A percentile compares a stretch with the other conserved stretches of the same genome.
phyloP scores from a whole-genome alignment of 2,888 invertebrate species.

The Calliopum simillimum region DNA sequence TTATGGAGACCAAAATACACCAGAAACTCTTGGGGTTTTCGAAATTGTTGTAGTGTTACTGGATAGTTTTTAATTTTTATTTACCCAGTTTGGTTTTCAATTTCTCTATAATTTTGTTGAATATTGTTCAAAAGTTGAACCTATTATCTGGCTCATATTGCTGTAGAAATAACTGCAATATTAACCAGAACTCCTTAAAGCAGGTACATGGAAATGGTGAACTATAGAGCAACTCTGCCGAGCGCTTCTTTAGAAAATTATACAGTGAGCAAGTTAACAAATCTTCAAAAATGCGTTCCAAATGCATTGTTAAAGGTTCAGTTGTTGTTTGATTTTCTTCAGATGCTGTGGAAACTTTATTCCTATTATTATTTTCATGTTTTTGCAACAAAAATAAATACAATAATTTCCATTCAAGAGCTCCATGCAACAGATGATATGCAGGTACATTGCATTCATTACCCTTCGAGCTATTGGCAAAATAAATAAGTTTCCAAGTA shows the following conservation, averaged over 20 bases:
- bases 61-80: background rate
- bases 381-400: slow-evolving; percentile 58
- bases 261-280: slow-evolving; percentile 54
- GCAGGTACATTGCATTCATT: slow-evolving; percentile 62
- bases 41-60: background rate
- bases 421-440: slow-evolving; percentile 65
- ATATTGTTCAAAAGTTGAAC: slow-evolving; percentile 67
- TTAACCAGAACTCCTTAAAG: slow-evolving; percentile 71
- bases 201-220: slow-evolving; percentile 72
- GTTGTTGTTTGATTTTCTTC: slow-evolving; percentile 4
- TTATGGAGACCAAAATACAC: too few species aligned
- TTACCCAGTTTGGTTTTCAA: slow-evolving; percentile 52
- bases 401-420: slow-evolving; percentile 64
- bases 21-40: background rate
- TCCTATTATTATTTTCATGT: slow-evolving; percentile 35
- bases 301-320: slow-evolving; percentile 46
- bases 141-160: slow-evolving; percentile 26
- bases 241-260: slow-evolving; percentile 60
- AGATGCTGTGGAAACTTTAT: background rate
- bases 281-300: slow-evolving; percentile 55
- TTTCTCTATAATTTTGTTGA: slow-evolving; percentile 62
- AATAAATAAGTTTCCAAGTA: slow-evolving; percentile 56
- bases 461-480: slow-evolving; percentile 59
- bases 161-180: slow-evolving; percentile 68
- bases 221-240: slow-evolving; percentile 66